phyloP scores from a whole-genome alignment of 1,140 invertebrate species.

The Watersipora subatra region DNA sequence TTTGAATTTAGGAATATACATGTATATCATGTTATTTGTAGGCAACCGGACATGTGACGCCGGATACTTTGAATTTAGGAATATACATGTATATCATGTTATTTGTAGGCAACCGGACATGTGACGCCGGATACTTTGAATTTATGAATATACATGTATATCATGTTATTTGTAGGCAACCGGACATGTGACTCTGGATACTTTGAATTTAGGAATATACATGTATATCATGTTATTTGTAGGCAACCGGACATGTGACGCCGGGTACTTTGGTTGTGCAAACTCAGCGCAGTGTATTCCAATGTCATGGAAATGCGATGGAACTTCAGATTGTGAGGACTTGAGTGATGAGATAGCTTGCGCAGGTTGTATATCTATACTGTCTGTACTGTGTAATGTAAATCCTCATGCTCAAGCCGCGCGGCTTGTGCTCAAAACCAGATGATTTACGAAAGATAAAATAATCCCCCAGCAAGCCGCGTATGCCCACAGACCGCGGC shows the following conservation, averaged over 20 bases:
- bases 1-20: no score
- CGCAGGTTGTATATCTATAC: background rate
- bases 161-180: background rate
- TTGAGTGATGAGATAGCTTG: conserved; percentile 41
- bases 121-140: no score
- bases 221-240: background rate
- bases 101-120: no score
- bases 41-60: no score
- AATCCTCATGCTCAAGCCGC: background rate
- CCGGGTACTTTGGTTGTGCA: background rate
- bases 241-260: background rate
- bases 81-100: no score
- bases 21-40: no score
- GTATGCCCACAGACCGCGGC: background rate
- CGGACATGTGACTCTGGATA: background rate
- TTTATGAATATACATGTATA: background rate
- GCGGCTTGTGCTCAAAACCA: background rate
- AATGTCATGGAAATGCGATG: conserved; percentile 56
- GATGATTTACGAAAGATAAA: no score
- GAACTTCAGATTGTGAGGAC: conserved; percentile 39
- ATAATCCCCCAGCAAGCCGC: no score
- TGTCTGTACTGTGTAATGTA: background rate
- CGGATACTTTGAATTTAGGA: no score
- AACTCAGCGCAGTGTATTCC: conserved; percentile 59
- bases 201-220: no score